These are phyloP conservation scores for Fissipunctia ypsillon DNA, from an alignment of 2,888 invertebrate species.

Conservation along the genomic window DNA sequence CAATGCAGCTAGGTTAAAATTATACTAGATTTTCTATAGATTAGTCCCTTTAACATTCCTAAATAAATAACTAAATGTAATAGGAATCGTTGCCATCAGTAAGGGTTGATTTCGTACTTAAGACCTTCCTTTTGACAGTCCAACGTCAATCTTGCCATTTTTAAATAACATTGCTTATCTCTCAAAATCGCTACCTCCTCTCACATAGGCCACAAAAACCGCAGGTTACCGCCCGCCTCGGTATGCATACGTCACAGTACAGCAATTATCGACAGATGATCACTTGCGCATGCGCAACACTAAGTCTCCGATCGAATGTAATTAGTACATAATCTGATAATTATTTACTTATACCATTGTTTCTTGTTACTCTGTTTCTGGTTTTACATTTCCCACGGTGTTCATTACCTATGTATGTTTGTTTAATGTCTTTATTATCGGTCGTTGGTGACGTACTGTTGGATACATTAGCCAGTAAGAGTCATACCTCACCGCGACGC, in stretches of 20 bases:
- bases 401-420: conserved; percentile 31
- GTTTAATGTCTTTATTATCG: conserved; percentile 37
- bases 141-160: not conserved
- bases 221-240: conserved; percentile 66
- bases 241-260: conserved; percentile 61
- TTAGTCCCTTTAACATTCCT: too few species aligned
- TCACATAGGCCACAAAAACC: not conserved
- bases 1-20: too few species aligned
- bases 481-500: too few species aligned
- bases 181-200: conserved; percentile 3
- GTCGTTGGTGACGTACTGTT: not conserved
- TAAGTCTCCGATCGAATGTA: conserved; percentile 34
- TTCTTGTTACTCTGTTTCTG: conserved; percentile 33
- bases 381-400: conserved; percentile 50
- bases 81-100: not conserved
- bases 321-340: conserved; percentile 49
- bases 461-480: not conserved
- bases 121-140: not conserved
- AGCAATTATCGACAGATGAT: conserved; percentile 58
- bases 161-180: not conserved
- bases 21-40: too few species aligned
- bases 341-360: conserved; percentile 40
- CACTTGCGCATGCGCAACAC: conserved; percentile 58
- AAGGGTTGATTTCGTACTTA: not conserved
- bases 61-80: not conserved